Evolutionary conservation across 1,140 invertebrate genomes (phyloP), one percentile per base, ranked within the genome.

Genomic region (Macrobrachium rosenbergii): DNA sequence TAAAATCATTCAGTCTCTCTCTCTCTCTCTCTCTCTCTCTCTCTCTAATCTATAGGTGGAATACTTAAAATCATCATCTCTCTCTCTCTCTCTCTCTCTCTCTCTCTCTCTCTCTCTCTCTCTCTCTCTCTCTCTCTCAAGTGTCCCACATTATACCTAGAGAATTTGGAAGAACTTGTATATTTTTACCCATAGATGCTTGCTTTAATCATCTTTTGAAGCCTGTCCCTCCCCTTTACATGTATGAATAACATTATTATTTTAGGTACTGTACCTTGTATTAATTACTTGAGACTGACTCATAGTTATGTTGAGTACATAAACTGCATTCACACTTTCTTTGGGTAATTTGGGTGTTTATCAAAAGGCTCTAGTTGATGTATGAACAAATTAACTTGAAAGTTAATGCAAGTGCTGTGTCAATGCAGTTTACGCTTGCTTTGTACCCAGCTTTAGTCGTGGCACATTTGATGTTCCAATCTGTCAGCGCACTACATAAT

Each of bases 401-500:
- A 10, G 12, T 52, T 52, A 52, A 52, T 52, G 52, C 52, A 52
- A 52, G 52, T 52, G 52, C 52, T 52, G 45, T 77, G 75, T 77
- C n/a, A 77, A 21, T 58, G 59, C 75, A 77, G 45, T 58, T 77
- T 11, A 21, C 59, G 75, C 75, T 58, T 77, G 75, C 75, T 77
- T 77, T 58, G 59, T 77, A 77, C 75, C 75, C 75, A 77, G 75
- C 75, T 77, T 58, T 59, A 52, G 52, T 52, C 52, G 12, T 52
- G 52, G 52, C 52, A 52, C 52, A 52, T 10, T 10, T 52, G 52
- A 52, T 52, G 52, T 52, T 12, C 52, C 52, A 52, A 52, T 2
- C 52, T 12, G 12, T 10, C 7, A 8, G 52, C 52, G 12, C 52
- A 52, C 28, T 52, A 52, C 52, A 52, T 52, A 52, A 10, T 52